phyloP scores from a whole-genome alignment of 2,888 invertebrate genomes.

The Hirtodrosophila duncani region DNA sequence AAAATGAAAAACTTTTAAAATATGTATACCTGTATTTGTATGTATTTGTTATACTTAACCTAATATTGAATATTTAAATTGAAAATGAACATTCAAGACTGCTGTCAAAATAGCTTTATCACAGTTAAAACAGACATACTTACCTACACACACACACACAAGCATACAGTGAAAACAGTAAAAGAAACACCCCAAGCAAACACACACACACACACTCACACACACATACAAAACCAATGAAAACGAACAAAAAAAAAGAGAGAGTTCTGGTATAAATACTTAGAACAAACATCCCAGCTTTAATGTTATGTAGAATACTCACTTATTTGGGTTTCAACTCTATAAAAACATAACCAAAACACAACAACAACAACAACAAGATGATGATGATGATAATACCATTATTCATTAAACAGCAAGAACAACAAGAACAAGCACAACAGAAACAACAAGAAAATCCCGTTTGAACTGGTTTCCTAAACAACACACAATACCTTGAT shows the following conservation, averaged over 20 bases:
- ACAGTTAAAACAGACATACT: slow-evolving; percentile 37
- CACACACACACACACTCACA: slow-evolving; percentile 14
- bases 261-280: background rate
- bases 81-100: slow-evolving; percentile 73
- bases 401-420: too few relatives aligned
- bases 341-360: slow-evolving; percentile 16
- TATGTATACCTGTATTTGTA: slow-evolving; percentile 70
- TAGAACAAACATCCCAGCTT: slow-evolving; percentile 50
- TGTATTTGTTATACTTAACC: too few relatives aligned
- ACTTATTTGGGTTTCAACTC: slow-evolving; percentile 68
- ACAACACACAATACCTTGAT: slow-evolving; percentile 35
- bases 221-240: slow-evolving; percentile 9
- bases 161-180: slow-evolving; percentile 3
- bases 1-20: slow-evolving; percentile 35
- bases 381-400: too few relatives aligned
- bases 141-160: slow-evolving; percentile 15
- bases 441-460: slow-evolving; percentile 30
- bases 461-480: slow-evolving; percentile 66
- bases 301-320: slow-evolving; percentile 52
- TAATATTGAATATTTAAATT: slow-evolving; percentile 69
- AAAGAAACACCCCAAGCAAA: slow-evolving; percentile 15
- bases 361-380: slow-evolving; percentile 12
- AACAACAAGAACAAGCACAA: slow-evolving; percentile 16
- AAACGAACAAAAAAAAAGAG: slow-evolving; percentile 13
- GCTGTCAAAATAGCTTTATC: slow-evolving; percentile 75